Percentiles rank a stretch among this genome's conserved stretches.
These are phyloP conservation scores for Perizoma flavofasciatum DNA, from an alignment of 2,888 invertebrate species.

Conservation along the genomic window DNA sequence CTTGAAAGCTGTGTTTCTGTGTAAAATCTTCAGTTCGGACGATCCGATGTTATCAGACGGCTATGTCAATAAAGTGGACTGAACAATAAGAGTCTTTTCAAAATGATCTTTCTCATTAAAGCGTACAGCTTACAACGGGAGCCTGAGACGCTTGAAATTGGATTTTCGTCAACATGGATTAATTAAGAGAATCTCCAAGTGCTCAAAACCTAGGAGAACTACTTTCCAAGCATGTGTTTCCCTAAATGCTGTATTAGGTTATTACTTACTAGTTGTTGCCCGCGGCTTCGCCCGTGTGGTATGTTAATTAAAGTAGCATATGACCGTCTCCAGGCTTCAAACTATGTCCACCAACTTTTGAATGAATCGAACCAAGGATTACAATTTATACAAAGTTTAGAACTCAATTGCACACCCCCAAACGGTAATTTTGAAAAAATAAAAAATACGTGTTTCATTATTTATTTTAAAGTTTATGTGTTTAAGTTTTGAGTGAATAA, in stretches of 20 bases:
- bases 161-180: constrained; percentile 21
- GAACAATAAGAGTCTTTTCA: constrained; percentile 34
- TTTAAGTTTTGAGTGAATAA: no score
- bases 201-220: constrained; percentile 10
- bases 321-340: no score
- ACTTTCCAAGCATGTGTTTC: constrained; percentile 5
- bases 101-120: constrained; percentile 46
- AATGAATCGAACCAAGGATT: no score
- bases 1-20: neutral
- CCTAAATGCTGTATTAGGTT: neutral
- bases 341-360: no score
- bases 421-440: no score
- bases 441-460: no score
- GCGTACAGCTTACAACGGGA: constrained; percentile 23
- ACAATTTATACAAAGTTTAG: no score
- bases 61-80: constrained; percentile 36
- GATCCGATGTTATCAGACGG: neutral
- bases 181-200: constrained; percentile 21
- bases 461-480: no score
- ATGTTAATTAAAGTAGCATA: no score
- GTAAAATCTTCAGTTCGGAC: neutral
- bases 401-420: no score
- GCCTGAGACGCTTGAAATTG: constrained; percentile 16
- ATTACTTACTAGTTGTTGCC: no score
- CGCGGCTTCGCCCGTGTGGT: no score